These are phyloP conservation scores for Malacoraja senta DNA, from an alignment of 2,797 vertebrate genomes.

Conservation along the genomic window DNA sequence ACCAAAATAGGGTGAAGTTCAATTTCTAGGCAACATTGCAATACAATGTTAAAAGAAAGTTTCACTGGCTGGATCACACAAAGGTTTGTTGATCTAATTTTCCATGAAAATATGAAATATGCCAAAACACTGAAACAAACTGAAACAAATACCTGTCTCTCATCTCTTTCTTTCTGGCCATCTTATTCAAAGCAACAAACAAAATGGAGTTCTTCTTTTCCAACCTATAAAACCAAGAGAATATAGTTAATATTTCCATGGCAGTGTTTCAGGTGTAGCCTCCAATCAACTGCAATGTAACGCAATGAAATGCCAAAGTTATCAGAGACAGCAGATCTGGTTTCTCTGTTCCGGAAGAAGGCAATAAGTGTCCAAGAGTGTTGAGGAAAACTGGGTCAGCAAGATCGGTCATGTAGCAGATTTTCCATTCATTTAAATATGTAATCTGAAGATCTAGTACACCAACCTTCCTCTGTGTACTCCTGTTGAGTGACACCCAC, in stretches of 20 bases:
- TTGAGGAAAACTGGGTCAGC: neutral
- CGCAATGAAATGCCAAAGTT: no score
- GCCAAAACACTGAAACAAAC: neutral
- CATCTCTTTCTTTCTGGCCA: neutral
- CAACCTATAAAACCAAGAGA: neutral
- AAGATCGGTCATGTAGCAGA: neutral
- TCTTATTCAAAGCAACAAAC: slow-evolving; percentile 28
- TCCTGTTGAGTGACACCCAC: neutral
- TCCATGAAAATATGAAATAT: neutral
- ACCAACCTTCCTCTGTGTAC: neutral
- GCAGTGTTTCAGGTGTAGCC: neutral
- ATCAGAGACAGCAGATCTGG: neutral
- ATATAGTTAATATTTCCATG: neutral
- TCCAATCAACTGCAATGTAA: neutral
- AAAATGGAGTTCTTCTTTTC: slow-evolving; percentile 32
- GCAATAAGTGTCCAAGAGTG: neutral
- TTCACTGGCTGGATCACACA: neutral
- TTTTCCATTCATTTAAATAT: neutral
- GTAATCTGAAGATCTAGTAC: neutral
- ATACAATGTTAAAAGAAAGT: neutral
- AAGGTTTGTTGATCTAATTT: neutral
- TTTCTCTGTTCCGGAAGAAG: neutral
- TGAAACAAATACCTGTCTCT: slow-evolving; percentile 26
- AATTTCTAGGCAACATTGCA: no score
- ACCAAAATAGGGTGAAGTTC: no score